Evolutionary conservation across 2,113 vertebrate species (phyloP), one percentile per base, ranked within the genome.

Genomic region (Brachypteracias leptosomus): DNA sequence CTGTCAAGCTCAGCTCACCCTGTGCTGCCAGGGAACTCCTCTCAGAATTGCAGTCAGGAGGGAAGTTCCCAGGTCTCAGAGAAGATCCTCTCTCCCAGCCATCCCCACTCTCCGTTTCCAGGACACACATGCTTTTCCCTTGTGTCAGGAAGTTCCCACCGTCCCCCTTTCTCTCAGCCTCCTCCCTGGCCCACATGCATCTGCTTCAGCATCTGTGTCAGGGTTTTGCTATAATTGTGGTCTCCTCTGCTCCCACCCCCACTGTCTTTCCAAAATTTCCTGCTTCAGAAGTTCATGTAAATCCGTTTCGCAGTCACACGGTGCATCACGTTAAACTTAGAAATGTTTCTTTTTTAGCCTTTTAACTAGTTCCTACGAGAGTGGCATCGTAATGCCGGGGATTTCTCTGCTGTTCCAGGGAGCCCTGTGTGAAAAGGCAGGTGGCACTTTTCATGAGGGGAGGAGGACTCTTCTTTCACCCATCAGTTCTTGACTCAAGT

Each of bases 171-270:
- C 2, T 1, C 72, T 82, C 17, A 2, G 58, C 18, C 46, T 73
- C 66, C 40, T 68, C 79, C 62, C 77, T 88, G 77, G 52, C 59
- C 70, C 77, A 63, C 42, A 35, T 10, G 65, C 29, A 67, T 80
- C 93, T 72, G 66, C 58, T 61, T 62, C 85, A 82, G 91, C 81
- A 83, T 70, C 81, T 89, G 68, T 95, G 66, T 66, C 78, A 58
- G 77, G 51, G 36, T 15, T 91, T 62, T 70, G 71, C 77, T 82
- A 15, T 66, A 79, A 93, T 88, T 91, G 35, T 0, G 1, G 74
- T 85, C 58, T 89, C 49, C 49, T 66, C 57, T 86, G 72, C 49
- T 93, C 54, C 88, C 80, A 79, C 85, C 67, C 52, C 62, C 93
- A 79, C 67, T 7, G 28, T 42, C 62, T 91, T 87, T 83, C 62